Evolutionary conservation across 2,113 vertebrate species (phyloP), one percentile per base, ranked within the genome.

Genomic region (Plecturocebus donacophilus): DNA sequence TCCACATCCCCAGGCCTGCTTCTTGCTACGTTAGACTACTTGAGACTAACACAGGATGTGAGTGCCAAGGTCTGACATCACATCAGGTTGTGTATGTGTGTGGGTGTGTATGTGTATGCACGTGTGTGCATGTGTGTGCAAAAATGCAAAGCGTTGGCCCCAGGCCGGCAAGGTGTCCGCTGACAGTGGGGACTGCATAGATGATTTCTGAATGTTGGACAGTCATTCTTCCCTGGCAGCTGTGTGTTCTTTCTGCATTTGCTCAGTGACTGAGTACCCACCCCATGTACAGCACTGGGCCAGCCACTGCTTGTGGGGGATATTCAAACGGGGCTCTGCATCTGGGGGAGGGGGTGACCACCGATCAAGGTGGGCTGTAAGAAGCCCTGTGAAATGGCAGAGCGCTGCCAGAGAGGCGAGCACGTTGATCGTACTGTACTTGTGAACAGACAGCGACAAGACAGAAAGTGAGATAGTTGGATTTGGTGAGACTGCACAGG

Each of bases 341-440:
- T 19, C 61, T n/a, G n/a, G 66, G 1, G 42, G 47, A 47, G 23
- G 61, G 0, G 0, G 47, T 45, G 9, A 79, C 35, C 2, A 6
- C 0, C 14, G 30, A 58, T 17, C 17, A n/a, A 6, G 42, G 45
- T 30, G 25, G 30, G 58, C 3, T 6, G 0, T 16, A 56, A 81
- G 61, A 47, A 47, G 83, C 16, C 4, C 2, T 21, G n/a, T 61
- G 40, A 0, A 23, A 10, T 8, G 49, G n/a, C 16, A 20, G 79
- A 35, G 49, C 1, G 3, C n/a, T 20, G 20, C 1, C 54, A 12
- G 52, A 23, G 17, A 64, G 61, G 61, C 61, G 32, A 64, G 61
- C 61, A 30, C 12, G 13, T 13, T 0, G 17, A 35, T 4, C 0
- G 0, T 0, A 54, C n/a, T 7, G 38, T 7, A 27, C 52, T 38